Evolutionary conservation across 2,797 vertebrate species (phyloP), one percentile per base, ranked within the genome.

Genomic region (Spinus olivaceus): DNA sequence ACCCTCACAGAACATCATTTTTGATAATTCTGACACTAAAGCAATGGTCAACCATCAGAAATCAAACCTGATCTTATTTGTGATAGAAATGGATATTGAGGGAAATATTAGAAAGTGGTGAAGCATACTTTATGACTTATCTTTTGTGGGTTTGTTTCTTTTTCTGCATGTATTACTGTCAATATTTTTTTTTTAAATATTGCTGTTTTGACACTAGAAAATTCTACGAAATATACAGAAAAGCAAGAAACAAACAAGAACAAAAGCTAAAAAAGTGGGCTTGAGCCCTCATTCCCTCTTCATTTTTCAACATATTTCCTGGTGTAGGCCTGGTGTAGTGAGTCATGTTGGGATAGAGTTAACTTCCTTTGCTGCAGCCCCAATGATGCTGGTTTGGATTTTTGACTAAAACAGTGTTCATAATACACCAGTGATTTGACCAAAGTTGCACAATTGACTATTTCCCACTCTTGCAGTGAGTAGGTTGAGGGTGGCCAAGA

Each of bases 251-350:
- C 1, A 6, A 22, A 37, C 14, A 42, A 25, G 7, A 19, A 27
- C n/a, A 22, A 41, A 41, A 28, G 3, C 14, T 33, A 16, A 65
- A 32, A 20, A 33, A 0, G 1, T 67, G 20, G 1, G 5, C 61
- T 93, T 57, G 19, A 46, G 10, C 33, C 21, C 24, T 81, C 6
- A 47, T 50, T 88, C n/a, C 7, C 3, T 76, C 37, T 65, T 88
- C 1, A 56, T 54, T 78, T 64, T 35, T 90, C 30, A 61, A 0
- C 1, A 59, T 80, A 35, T 70, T 83, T 95, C 54, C n/a, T 28
- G n/a, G n/a, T n/a, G n/a, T n/a, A 37, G 13, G 20, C 9, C 7
- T 70, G 20, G 1, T 54, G 18, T 42, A 42, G 41, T 33, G 7
- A 1, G 5, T 60, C 35, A 42, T 22, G 10, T 16, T 81, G 50